phyloP scores from a whole-genome alignment of 2,888 invertebrate species.

The Congeria kusceri region DNA sequence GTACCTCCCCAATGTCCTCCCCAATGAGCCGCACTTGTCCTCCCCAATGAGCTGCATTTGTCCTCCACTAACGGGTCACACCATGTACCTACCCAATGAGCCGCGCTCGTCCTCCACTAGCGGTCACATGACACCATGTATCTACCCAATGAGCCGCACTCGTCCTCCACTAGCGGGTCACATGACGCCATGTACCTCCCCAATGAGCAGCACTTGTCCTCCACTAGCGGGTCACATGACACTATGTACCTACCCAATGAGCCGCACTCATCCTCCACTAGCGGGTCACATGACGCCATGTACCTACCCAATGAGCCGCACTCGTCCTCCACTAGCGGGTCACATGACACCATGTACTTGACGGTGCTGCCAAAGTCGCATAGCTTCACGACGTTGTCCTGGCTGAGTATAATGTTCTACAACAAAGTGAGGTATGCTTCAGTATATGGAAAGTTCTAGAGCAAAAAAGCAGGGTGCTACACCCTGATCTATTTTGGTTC shows the following conservation, averaged over 20 bases:
- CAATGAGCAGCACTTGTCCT: no score
- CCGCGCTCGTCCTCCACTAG: no score
- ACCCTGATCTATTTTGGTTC: no score
- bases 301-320: no score
- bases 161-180: conserved; percentile 71
- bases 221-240: no score
- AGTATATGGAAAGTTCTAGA: no score
- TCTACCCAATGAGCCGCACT: conserved; percentile 64
- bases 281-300: no score
- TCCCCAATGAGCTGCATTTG: conserved; percentile 25
- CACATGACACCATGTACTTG: not conserved
- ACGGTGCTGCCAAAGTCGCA: conserved; percentile 80
- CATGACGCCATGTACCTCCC: conserved; percentile 57
- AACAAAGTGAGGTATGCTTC: no score
- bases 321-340: no score
- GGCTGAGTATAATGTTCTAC: conserved; percentile 77
- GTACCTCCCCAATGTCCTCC: conserved; percentile 20
- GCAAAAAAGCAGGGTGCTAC: no score
- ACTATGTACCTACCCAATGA: no score
- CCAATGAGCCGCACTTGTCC: conserved; percentile 66
- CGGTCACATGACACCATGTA: not conserved
- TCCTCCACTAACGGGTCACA: conserved; percentile 64
- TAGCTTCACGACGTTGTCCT: conserved; percentile 75
- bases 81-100: conserved; percentile 48
- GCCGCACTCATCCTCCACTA: no score